Evolutionary conservation across 2,797 vertebrate genomes (phyloP).

Genomic region (Cyprinodon diabolis): DNA sequence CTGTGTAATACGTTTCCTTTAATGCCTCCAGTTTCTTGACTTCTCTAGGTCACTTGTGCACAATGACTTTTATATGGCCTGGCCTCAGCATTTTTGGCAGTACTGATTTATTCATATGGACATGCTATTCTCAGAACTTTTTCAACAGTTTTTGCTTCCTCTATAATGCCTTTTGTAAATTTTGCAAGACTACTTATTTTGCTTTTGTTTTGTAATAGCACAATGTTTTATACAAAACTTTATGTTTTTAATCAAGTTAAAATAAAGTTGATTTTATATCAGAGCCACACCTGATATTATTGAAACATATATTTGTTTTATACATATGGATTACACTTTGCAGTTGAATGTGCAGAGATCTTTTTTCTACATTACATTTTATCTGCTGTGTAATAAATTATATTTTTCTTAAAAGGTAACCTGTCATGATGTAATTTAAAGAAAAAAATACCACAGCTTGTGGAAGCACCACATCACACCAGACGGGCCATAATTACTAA

Average conservation of each 20-base stretch:
- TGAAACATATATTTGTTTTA: background rate
- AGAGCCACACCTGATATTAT: background rate
- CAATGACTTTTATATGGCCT: no score
- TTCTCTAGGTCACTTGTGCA: no score
- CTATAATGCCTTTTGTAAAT: background rate
- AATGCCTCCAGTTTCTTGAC: background rate
- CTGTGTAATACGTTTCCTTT: background rate
- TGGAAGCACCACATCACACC: background rate
- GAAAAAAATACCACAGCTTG: background rate
- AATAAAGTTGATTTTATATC: background rate
- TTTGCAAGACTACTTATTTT: background rate
- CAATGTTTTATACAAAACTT: background rate
- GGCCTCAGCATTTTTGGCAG: no score
- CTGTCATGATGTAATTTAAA: constrained; percentile 1
- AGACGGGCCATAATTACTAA: constrained; percentile 19
- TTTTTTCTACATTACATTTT: background rate
- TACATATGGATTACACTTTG: background rate
- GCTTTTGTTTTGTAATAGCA: background rate
- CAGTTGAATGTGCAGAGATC: background rate
- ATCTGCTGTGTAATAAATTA: constrained; percentile 13
- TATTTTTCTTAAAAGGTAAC: constrained; percentile 10
- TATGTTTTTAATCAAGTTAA: background rate
- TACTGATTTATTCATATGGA: no score
- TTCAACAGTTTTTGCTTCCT: no score
- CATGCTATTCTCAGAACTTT: no score